Percentiles rank a stretch among this genome's conserved stretches.
Conservation (phyloP, 2,113 vertebrate species). For the Gymnocephalus cernua region DNA sequence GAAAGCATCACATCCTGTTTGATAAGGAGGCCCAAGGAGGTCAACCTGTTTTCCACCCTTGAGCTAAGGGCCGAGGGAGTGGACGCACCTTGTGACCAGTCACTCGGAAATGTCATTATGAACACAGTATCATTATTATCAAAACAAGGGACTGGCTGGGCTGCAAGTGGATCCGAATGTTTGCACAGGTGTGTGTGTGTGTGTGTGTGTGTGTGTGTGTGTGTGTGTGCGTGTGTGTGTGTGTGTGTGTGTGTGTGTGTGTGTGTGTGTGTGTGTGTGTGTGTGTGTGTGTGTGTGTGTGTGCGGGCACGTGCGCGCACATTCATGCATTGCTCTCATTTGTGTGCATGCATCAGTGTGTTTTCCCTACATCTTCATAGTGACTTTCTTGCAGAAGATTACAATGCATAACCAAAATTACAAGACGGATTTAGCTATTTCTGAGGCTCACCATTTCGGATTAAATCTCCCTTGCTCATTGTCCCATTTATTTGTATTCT, state of each 20-base stretch:
- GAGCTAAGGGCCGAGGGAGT: conserved; percentile 57
- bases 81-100: conserved; percentile 74
- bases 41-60: conserved; percentile 69
- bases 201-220: conserved; percentile 88
- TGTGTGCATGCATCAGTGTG: conserved; percentile 17
- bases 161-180: conserved; percentile 75
- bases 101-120: conserved; percentile 81
- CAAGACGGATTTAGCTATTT: conserved; percentile 5
- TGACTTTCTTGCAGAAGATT: background rate
- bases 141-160: conserved; percentile 79
- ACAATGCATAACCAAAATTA: conserved; percentile 12
- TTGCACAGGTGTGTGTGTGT: conserved; percentile 90
- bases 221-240: conserved; percentile 85
- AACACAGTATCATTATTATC: conserved; percentile 78
- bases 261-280: conserved; percentile 83
- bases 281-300: conserved; percentile 70
- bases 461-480: conserved; percentile 12
- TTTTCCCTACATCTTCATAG: conserved; percentile 1
- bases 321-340: conserved; percentile 30
- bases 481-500: conserved; percentile 1
- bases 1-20: conserved; percentile 83
- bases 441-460: background rate
- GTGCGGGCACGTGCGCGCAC: too few relatives aligned
- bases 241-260: conserved; percentile 51
- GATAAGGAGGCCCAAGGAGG: conserved; percentile 82